phyloP scores from a whole-genome alignment of 92 coral and sea anemone species.

The Palythoa heliodiscus region DNA sequence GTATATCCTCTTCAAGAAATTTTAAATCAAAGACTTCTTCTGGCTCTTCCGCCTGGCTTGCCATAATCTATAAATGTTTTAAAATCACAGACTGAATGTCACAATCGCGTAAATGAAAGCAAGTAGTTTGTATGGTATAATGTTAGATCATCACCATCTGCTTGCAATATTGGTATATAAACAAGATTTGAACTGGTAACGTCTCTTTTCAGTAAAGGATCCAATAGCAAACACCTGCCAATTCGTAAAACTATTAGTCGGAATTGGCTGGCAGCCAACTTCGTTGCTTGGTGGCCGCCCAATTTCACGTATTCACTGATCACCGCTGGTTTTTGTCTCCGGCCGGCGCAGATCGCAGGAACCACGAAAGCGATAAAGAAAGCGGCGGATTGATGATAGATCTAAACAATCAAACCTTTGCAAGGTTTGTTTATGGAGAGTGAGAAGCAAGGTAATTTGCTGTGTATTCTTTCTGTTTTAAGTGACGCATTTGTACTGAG shows the following conservation, averaged over 20 bases:
- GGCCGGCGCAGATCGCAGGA: neutral
- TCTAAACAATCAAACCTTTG: neutral
- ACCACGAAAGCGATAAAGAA: neutral
- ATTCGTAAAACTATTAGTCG: neutral
- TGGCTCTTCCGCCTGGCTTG: constrained; percentile 43
- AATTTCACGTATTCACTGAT: neutral
- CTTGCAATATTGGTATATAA: neutral
- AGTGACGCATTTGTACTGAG: neutral
- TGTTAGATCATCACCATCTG: neutral
- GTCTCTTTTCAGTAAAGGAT: neutral
- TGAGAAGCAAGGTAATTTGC: neutral
- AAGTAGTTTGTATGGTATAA: neutral
- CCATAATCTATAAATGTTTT: constrained; percentile 47
- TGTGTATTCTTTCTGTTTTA: neutral
- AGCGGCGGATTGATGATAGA: neutral
- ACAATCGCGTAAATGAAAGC: neutral
- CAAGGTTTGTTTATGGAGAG: constrained; percentile 26
- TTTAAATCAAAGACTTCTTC: constrained; percentile 60
- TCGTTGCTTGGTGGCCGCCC: constrained; percentile 38
- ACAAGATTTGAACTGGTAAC: neutral
- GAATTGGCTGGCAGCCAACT: neutral
- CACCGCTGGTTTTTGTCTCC: neutral
- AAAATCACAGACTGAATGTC: neutral
- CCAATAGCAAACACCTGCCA: neutral
- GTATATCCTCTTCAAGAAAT: constrained; percentile 67